Percentiles rank a stretch among this genome's conserved stretches.
phyloP scores from a whole-genome alignment of 1,140 invertebrate species.

The Magallana gigas region DNA sequence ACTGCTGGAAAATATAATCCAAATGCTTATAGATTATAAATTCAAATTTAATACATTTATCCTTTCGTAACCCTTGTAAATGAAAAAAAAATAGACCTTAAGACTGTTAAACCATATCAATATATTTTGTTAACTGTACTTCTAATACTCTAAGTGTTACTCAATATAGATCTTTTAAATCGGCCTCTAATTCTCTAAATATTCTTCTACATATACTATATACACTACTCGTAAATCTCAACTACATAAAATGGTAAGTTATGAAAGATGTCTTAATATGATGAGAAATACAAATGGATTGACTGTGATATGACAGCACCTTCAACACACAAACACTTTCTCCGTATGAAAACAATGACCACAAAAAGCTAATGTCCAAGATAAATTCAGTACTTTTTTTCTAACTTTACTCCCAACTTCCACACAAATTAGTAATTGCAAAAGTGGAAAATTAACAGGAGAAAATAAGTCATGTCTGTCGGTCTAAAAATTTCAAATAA shows the following conservation, averaged over 20 bases:
- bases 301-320: not conserved
- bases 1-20: not conserved
- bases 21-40: not conserved
- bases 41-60: not conserved
- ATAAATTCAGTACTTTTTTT: not conserved
- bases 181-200: not conserved
- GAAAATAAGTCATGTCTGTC: not conserved
- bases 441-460: not conserved
- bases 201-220: not conserved
- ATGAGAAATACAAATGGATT: not conserved
- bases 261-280: not conserved
- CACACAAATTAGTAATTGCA: not conserved
- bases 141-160: not conserved
- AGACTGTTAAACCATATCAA: not conserved
- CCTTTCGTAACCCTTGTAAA: not conserved
- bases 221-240: not conserved
- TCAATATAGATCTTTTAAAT: not conserved
- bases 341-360: not conserved
- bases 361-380: not conserved
- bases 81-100: not conserved
- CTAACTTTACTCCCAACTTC: not conserved
- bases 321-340: not conserved
- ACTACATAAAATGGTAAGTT: not conserved
- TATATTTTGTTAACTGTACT: not conserved
- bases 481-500: not conserved